Percentiles rank a stretch among this genome's conserved stretches.
These are phyloP conservation scores for Notarius lentiginosus DNA, from an alignment of 2,113 vertebrate species.

Conservation along the genomic window DNA sequence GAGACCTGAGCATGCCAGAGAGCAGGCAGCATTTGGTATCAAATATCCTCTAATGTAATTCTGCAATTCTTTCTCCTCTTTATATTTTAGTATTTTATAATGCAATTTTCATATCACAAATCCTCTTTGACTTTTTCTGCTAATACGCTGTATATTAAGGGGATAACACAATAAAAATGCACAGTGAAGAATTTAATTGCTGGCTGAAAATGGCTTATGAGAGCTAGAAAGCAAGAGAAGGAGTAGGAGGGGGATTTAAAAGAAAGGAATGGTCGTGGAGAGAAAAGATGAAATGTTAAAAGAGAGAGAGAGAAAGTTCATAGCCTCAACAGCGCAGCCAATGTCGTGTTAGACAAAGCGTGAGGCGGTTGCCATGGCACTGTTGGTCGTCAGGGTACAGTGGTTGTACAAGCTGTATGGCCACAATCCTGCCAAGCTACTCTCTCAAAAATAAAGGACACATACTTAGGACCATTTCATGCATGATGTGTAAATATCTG, in stretches of 20 bases:
- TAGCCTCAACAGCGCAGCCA: constrained; percentile 42
- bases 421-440: not conserved
- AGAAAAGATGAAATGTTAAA: not conserved
- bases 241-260: not conserved
- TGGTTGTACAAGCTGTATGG: constrained; percentile 42
- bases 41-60: constrained; percentile 44
- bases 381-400: constrained; percentile 40
- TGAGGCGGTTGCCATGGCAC: constrained; percentile 67
- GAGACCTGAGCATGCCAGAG: not conserved
- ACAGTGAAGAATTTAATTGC: constrained; percentile 55
- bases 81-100: constrained; percentile 34
- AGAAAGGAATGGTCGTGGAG: not conserved
- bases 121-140: constrained; percentile 49
- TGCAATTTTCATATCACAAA: constrained; percentile 56
- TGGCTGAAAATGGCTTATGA: not conserved
- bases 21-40: constrained; percentile 16
- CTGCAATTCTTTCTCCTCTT: constrained; percentile 46
- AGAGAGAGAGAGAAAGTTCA: not conserved
- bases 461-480: not conserved
- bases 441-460: not conserved
- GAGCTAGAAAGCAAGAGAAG: constrained; percentile 4
- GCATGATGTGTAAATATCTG: constrained; percentile 27
- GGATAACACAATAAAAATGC: constrained; percentile 57
- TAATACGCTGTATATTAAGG: constrained; percentile 47
- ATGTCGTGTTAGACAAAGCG: constrained; percentile 48